Evolutionary conservation across 2,888 invertebrate species (phyloP).

Genomic region (Lepidochitona cinerea): DNA sequence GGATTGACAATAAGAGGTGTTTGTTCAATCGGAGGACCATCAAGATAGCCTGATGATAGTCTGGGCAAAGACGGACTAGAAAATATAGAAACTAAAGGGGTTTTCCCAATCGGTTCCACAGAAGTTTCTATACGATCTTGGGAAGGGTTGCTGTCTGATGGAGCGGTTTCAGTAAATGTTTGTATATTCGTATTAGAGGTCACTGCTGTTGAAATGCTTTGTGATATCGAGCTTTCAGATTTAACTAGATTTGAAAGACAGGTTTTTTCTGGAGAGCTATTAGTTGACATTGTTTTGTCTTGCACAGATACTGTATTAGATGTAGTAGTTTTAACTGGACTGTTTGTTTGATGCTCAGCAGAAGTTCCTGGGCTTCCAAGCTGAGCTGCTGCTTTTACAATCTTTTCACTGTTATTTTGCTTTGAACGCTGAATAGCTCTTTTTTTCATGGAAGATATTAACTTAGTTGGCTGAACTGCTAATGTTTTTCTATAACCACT

Average conservation of each 20-base stretch:
- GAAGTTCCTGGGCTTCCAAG: background rate
- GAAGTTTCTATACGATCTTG: background rate
- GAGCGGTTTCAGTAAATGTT: background rate
- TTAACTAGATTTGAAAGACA: background rate
- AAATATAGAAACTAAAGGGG: slow-evolving; percentile 42
- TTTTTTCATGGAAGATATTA: slow-evolving; percentile 5
- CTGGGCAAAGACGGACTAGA: slow-evolving; percentile 32
- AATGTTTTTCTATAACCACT: background rate
- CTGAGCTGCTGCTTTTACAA: background rate
- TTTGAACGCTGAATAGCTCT: background rate
- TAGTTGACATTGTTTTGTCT: background rate
- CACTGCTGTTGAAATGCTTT: background rate
- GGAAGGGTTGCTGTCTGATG: background rate
- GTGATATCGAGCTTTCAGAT: background rate
- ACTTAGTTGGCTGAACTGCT: background rate
- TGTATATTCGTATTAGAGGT: background rate
- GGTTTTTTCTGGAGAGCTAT: background rate
- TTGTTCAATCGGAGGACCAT: slow-evolving; percentile 5
- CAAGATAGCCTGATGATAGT: slow-evolving; percentile 23
- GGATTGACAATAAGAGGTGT: slow-evolving; percentile 61
- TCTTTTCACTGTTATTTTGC: background rate
- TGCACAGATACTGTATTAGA: too few species aligned
- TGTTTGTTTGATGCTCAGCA: background rate
- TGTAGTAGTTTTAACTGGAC: background rate
- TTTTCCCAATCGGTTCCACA: slow-evolving; percentile 21